These are phyloP conservation scores for Microchrysa polita DNA, from an alignment of 2,888 invertebrate species.

Conservation along the genomic window DNA sequence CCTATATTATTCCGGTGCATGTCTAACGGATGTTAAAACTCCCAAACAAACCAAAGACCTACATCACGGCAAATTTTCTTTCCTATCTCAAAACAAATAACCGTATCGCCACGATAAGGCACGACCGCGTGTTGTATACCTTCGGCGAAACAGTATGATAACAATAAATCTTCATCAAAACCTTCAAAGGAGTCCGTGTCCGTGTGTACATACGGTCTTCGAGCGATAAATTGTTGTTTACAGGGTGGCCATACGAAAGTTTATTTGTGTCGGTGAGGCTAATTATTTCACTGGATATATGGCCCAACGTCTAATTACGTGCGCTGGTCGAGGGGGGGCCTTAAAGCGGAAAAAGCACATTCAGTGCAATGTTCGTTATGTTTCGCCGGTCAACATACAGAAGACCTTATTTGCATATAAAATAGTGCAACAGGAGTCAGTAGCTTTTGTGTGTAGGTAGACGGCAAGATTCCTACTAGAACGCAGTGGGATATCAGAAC, in stretches of 20 bases:
- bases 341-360: constrained; percentile 31
- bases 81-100: constrained; percentile 29
- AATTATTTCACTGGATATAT: constrained; percentile 20
- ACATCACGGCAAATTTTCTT: constrained; percentile 18
- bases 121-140: neutral
- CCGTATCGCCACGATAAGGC: constrained; percentile 20
- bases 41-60: neutral
- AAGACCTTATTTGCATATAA: neutral
- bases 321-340: neutral
- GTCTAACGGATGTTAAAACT: neutral
- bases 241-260: neutral
- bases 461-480: no score
- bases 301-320: constrained; percentile 16
- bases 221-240: constrained; percentile 26
- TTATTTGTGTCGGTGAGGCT: constrained; percentile 34
- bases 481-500: no score
- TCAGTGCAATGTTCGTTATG: constrained; percentile 21
- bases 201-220: neutral
- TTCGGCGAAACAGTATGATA: no score
- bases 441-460: neutral
- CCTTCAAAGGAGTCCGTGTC: no score
- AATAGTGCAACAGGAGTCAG: constrained; percentile 29
- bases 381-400: neutral
- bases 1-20: neutral
- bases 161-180: no score